Evolutionary conservation across 2,888 invertebrate species (phyloP).

Genomic region (Tiphia femorata): DNA sequence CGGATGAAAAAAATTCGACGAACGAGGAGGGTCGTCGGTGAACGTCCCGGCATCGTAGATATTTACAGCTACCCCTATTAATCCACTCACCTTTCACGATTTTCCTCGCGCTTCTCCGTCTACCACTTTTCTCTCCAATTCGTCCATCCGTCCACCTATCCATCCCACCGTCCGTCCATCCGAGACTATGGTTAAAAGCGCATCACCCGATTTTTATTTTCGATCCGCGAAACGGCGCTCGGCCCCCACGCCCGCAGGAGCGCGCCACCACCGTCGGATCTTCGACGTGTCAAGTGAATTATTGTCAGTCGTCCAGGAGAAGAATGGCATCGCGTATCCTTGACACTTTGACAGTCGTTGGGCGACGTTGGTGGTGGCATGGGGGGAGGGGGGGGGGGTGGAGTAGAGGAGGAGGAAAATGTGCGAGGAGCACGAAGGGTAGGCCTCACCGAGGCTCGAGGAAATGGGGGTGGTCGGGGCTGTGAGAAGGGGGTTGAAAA

Average conservation of each 20-base stretch:
- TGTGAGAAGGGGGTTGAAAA: not conserved
- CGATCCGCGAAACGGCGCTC: conserved; percentile 7
- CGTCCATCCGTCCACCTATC: conserved; percentile 22
- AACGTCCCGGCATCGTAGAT: too few relatives aligned
- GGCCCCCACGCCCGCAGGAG: too few relatives aligned
- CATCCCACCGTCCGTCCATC: conserved; percentile 22
- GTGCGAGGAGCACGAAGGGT: conserved; percentile 1
- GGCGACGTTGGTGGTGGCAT: conserved; percentile 13
- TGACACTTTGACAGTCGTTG: conserved; percentile 56
- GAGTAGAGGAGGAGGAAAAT: conserved; percentile 2
- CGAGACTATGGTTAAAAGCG: too few relatives aligned
- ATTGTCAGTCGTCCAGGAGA: conserved; percentile 38
- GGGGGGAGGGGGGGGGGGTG: conserved; percentile 29
- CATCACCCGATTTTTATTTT: conserved; percentile 25
- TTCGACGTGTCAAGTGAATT: conserved; percentile 47
- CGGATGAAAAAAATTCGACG: too few relatives aligned
- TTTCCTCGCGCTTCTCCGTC: too few relatives aligned
- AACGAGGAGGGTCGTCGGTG: too few relatives aligned
- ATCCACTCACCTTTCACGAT: too few relatives aligned
- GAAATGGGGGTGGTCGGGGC: not conserved
- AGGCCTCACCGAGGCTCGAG: too few relatives aligned
- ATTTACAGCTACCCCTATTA: too few relatives aligned
- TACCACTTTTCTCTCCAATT: too few relatives aligned
- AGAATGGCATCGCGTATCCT: conserved; percentile 38
- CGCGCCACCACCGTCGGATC: conserved; percentile 37